phyloP scores from a whole-genome alignment of 2,113 vertebrate species.

The Odobenus rosmarus region DNA sequence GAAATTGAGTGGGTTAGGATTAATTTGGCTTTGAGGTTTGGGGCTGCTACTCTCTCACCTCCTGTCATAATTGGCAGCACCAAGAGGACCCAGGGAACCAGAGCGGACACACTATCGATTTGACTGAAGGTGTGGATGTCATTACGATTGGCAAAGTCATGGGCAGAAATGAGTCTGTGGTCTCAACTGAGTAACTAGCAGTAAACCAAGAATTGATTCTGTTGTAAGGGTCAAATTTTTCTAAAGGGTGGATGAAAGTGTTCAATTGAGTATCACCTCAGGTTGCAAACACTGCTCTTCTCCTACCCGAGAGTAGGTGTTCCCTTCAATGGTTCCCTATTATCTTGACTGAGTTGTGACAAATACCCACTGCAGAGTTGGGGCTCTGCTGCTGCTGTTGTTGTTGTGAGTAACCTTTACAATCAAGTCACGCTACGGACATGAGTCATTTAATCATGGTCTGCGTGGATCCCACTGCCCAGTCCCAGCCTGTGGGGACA shows the following conservation, averaged over 20 bases:
- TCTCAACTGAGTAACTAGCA: slow-evolving; percentile 59
- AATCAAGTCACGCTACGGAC: not conserved
- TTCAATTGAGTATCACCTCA: not conserved
- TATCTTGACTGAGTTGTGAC: slow-evolving; percentile 70
- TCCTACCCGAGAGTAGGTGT: not conserved
- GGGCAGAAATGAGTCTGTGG: slow-evolving; percentile 11
- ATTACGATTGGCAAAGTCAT: not conserved
- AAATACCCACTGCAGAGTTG: slow-evolving; percentile 20
- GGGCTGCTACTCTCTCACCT: not conserved
- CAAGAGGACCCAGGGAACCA: not conserved
- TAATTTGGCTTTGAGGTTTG: not conserved
- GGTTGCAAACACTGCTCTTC: not conserved
- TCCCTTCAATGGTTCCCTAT: slow-evolving; percentile 44
- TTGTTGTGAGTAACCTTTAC: slow-evolving; percentile 47
- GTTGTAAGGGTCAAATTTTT: slow-evolving; percentile 45
- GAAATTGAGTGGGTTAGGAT: not conserved
- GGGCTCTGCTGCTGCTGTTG: slow-evolving; percentile 25
- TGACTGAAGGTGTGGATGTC: not conserved
- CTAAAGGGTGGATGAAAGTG: slow-evolving; percentile 44
- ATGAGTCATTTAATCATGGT: slow-evolving; percentile 62
- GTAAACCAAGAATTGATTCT: slow-evolving; percentile 60
- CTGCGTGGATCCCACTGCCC: not conserved
- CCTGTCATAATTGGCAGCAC: not conserved
- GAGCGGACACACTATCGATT: not conserved
- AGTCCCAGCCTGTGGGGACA: not conserved